These are phyloP conservation scores for Vombatus ursinus DNA, from an alignment of 2,113 vertebrate genomes.

Conservation along the genomic window DNA sequence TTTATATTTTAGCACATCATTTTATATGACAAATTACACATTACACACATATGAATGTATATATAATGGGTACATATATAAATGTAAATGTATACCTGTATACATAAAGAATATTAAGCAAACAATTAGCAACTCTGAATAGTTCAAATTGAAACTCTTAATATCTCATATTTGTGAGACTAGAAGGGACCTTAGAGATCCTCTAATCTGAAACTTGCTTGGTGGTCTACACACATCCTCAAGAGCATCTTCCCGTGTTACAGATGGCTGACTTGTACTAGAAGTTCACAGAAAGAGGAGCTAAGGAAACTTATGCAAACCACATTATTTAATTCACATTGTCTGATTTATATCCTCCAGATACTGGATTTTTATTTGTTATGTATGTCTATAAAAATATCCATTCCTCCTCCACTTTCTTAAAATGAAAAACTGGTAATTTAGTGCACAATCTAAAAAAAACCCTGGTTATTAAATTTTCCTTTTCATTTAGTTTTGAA, in stretches of 20 bases:
- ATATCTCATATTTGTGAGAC: not conserved
- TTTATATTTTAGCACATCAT: not conserved
- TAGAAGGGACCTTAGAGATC: not conserved
- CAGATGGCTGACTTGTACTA: not conserved
- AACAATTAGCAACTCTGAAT: not conserved
- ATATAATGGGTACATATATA: not conserved
- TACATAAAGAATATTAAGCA: not conserved
- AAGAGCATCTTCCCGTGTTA: not conserved
- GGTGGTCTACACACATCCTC: not conserved
- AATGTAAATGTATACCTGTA: not conserved
- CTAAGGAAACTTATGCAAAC: constrained; percentile 49
- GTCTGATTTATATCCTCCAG: constrained; percentile 65
- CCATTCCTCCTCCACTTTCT: constrained; percentile 70
- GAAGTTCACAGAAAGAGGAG: not conserved
- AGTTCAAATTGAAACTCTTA: not conserved
- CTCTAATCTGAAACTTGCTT: not conserved
- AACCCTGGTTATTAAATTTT: constrained; percentile 76
- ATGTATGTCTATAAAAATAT: constrained; percentile 63
- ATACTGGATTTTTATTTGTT: constrained; percentile 71
- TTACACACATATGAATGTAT: not conserved
- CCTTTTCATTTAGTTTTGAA: constrained; percentile 78
- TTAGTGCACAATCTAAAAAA: constrained; percentile 74
- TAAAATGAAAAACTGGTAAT: constrained; percentile 70
- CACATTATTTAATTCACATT: constrained; percentile 54
- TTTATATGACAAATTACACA: not conserved